Percentiles rank a stretch among this genome's conserved stretches.
Conservation (phyloP, 2,113 vertebrate species). For the Myanophis thanlyinensis region DNA sequence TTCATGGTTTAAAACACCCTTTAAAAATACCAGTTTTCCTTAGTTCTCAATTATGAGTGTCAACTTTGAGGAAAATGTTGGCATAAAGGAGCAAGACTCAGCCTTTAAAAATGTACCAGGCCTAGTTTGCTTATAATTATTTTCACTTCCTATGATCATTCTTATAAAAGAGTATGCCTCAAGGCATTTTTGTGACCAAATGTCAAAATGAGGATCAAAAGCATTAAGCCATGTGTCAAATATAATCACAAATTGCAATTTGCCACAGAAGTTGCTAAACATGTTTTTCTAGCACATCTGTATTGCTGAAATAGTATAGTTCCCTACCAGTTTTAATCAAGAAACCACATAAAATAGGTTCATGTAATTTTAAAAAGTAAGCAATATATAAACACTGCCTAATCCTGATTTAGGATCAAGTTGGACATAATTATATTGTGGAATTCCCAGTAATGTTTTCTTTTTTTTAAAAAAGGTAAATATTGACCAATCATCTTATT, state of each 20-base stretch:
- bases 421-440: background rate
- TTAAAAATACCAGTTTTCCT: background rate
- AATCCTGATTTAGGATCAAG: background rate
- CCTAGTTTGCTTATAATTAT: conserved; percentile 32
- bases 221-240: background rate
- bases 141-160: conserved; percentile 40
- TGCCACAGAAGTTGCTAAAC: background rate
- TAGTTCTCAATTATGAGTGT: background rate
- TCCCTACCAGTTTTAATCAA: background rate
- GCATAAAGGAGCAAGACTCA: background rate
- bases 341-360: background rate
- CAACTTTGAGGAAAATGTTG: background rate
- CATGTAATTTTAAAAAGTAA: background rate
- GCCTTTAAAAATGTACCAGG: conserved; percentile 14
- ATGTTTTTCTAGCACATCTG: background rate
- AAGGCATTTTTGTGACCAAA: conserved; percentile 29
- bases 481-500: background rate
- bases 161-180: conserved; percentile 16
- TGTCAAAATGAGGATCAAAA: background rate
- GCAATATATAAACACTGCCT: no score
- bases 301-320: background rate
- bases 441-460: background rate
- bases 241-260: background rate
- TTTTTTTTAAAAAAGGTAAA: background rate
- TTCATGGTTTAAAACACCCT: background rate